Conservation (phyloP, 92 coral and sea anemone genomes). For the Porites divaricata region DNA sequence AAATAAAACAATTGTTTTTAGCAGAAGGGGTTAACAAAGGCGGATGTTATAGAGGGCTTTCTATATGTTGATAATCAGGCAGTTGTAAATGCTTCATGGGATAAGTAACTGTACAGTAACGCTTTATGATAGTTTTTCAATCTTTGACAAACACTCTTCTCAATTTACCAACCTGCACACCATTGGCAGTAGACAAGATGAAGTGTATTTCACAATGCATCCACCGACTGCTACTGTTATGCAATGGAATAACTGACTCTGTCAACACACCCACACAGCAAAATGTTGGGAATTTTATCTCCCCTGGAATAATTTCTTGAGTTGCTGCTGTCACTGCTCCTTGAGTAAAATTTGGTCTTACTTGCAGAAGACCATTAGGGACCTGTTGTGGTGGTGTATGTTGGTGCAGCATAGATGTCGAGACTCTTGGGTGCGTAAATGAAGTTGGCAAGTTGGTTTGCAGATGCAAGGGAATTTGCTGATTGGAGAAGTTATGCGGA, state of each 20-base stretch:
- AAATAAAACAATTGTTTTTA: no score
- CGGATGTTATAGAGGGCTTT: no score
- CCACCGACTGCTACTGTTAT: constrained; percentile 95
- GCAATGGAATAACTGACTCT: constrained; percentile 79
- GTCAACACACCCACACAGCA: constrained; percentile 91
- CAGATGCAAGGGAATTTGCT: constrained; percentile 41
- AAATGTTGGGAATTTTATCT: constrained; percentile 84
- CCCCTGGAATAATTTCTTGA: constrained; percentile 91
- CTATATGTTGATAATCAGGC: no score
- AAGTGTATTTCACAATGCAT: constrained; percentile 86
- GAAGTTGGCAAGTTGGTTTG: constrained; percentile 35
- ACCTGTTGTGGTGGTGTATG: constrained; percentile 28
- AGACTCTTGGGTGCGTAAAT: constrained; percentile 14
- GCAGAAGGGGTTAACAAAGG: no score
- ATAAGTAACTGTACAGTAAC: no score
- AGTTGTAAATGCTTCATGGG: no score
- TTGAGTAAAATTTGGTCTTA: constrained; percentile 27
- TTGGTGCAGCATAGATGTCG: constrained; percentile 13
- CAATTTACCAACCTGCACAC: constrained; percentile 74
- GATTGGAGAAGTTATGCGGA: constrained; percentile 24
- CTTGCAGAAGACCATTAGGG: constrained; percentile 46
- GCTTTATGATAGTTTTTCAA: not conserved
- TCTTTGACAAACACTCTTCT: not conserved
- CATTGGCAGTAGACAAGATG: constrained; percentile 75
- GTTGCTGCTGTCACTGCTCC: constrained; percentile 49